Evolutionary conservation across 1,140 invertebrate species (phyloP).

Genomic region (Rhagoletis pomonella): DNA sequence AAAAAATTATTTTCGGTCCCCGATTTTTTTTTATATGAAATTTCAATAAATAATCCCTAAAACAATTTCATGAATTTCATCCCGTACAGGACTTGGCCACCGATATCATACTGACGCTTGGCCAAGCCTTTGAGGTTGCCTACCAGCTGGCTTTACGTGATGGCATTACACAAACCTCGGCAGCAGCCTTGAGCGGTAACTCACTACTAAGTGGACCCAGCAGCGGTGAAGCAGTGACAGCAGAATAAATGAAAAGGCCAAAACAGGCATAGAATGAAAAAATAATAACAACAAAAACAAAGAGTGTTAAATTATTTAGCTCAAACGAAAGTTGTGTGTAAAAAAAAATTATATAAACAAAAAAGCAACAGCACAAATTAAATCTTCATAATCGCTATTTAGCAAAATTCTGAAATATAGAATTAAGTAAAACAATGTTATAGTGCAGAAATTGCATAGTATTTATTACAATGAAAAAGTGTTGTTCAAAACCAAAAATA

Average conservation of each 20-base stretch:
- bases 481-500: background rate
- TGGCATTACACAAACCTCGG: slow-evolving; percentile 65
- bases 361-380: background rate
- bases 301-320: slow-evolving; percentile 15
- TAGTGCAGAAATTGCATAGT: background rate
- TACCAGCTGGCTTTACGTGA: slow-evolving; percentile 81
- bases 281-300: background rate
- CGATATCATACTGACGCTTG: slow-evolving; percentile 95
- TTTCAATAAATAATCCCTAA: too few relatives aligned
- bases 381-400: background rate
- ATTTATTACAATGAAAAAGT: background rate
- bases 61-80: background rate
- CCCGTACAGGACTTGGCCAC: slow-evolving; percentile 91
- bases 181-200: slow-evolving; percentile 64
- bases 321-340: slow-evolving; percentile 26
- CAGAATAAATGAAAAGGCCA: slow-evolving; percentile 7
- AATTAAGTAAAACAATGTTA: background rate
- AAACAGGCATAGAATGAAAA: background rate
- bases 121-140: slow-evolving; percentile 98
- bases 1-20: too few relatives aligned
- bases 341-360: background rate
- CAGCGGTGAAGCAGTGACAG: slow-evolving; percentile 47
- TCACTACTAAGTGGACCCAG: slow-evolving; percentile 65
- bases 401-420: slow-evolving; percentile 8
- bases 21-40: too few relatives aligned